Base-by-base conservation (phyloP, 2,888 invertebrate genomes). In the Lasioglossum pauxillum region DNA sequence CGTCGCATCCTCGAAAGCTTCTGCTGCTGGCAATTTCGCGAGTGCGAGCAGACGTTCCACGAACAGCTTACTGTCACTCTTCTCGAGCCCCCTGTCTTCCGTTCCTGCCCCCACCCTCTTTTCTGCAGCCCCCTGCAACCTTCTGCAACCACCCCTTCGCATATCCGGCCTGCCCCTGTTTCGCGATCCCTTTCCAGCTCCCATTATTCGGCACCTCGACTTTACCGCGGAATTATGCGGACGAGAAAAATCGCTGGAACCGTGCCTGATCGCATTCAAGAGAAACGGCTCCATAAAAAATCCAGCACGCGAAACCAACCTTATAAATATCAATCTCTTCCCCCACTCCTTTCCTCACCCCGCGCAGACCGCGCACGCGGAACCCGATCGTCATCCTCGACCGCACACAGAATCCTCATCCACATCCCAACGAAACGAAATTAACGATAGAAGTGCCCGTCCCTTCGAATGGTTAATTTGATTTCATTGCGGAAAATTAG, bases 21-120 rank as follows among this genome's bases (percentile, higher is more conserved):
- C 90, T 85, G 87, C 85, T 87, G 80, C 86, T 86, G 91, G 89
- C 91, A 91, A 91, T 91, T 91, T 91, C 89, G 87, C 81, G 83
- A 90, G 82, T 90, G 87, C 80, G 81, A 80, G 79, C 72, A 86
- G 87, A 90, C 83, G 83, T 79, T 67, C 79, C 85, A 73, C 80
- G 78, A 91, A 86, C 88, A 82, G 85, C 87, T 90, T 87, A 91
- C 87, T 78, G 90, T 90, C 88, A 84, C 83, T 84, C 87, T 84
- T 80, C 82, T 46, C 72, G 69, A 69, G 38, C 35, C 67, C 67
- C 38, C 69, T 38, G 69, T 38, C 31, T 38, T 31, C 31, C 38
- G 60, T 12, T n/a, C 31, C 46, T 3, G 8, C 27, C 64, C 16
- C 57, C 44, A 41, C 49, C 31, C 64, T 19, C 31, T 64, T 8